Percentiles rank a stretch among this genome's conserved stretches.
phyloP scores from a whole-genome alignment of 2,888 invertebrate genomes.

The Molorchus minor region DNA sequence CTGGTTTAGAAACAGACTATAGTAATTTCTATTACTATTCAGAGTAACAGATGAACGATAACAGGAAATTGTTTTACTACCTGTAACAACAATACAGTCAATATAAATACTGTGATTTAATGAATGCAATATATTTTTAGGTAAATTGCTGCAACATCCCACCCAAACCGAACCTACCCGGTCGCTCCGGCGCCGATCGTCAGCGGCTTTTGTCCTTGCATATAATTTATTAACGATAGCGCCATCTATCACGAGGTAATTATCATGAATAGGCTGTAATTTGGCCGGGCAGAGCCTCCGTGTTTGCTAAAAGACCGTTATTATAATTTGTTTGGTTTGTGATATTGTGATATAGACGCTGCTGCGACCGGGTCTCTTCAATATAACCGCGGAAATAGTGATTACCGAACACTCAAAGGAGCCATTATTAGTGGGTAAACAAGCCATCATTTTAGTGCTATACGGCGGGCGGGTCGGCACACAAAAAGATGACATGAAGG shows the following conservation, averaged over 20 bases:
- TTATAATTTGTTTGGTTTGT: conserved; percentile 58
- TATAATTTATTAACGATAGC: conserved; percentile 49
- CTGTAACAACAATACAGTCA: too few relatives aligned
- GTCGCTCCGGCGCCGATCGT: conserved; percentile 35
- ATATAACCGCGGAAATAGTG: conserved; percentile 37
- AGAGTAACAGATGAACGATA: too few relatives aligned
- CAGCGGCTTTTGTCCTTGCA: conserved; percentile 36
- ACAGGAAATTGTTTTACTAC: too few relatives aligned
- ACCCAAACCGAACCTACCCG: conserved; percentile 1
- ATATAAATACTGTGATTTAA: too few relatives aligned
- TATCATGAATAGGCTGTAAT: conserved; percentile 58
- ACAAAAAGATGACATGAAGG: conserved; percentile 12
- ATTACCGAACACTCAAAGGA: conserved; percentile 41
- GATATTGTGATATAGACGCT: conserved; percentile 29
- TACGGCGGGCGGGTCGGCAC: conserved; percentile 5
- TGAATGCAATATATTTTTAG: too few relatives aligned
- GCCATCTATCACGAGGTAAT: conserved; percentile 59
- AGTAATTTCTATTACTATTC: too few relatives aligned
- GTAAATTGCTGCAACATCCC: too few relatives aligned
- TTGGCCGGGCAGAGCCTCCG: conserved; percentile 45
- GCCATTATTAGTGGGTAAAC: conserved; percentile 25
- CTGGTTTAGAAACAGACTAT: too few relatives aligned
- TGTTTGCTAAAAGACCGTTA: conserved; percentile 44
- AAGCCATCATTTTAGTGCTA: conserved; percentile 9
- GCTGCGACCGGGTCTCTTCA: conserved; percentile 6